Conservation (phyloP, 2,888 invertebrate genomes). For the Synergus gifuensis region DNA sequence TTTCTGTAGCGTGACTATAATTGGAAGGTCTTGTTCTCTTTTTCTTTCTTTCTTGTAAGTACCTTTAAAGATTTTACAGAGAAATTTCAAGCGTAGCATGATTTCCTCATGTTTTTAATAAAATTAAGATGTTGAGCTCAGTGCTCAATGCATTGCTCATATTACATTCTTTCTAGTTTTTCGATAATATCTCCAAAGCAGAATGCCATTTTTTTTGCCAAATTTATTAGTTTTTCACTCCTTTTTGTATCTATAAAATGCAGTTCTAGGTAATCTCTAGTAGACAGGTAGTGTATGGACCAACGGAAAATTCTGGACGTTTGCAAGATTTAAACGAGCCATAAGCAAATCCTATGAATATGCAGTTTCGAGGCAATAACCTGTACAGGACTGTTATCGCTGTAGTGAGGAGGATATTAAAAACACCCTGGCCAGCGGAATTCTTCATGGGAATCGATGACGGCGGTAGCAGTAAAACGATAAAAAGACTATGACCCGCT, state of each 20-base stretch:
- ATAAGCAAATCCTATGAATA: constrained; percentile 34
- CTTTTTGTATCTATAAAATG: neutral
- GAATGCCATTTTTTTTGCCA: neutral
- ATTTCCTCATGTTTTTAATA: no score
- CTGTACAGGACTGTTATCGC: constrained; percentile 35
- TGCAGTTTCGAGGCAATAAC: constrained; percentile 30
- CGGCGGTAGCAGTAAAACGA: constrained; percentile 11
- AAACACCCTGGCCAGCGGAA: constrained; percentile 22
- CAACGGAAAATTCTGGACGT: neutral
- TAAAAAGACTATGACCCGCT: constrained; percentile 35
- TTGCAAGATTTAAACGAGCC: constrained; percentile 33
- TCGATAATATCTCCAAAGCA: neutral
- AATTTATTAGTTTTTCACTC: neutral
- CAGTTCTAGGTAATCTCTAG: constrained; percentile 6
- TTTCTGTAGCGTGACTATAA: neutral
- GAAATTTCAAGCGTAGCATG: no score
- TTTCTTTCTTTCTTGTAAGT: no score
- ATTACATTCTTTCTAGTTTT: neutral
- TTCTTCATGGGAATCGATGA: constrained; percentile 37
- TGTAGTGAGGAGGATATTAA: constrained; percentile 18
- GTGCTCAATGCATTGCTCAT: neutral
- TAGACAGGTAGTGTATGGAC: constrained; percentile 19
- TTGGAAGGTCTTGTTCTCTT: no score
- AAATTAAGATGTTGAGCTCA: no score
- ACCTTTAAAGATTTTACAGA: no score